Evolutionary conservation across 1,140 invertebrate genomes (phyloP), one percentile per base, ranked within the genome.

Genomic region (Oreohelix idahoensis): DNA sequence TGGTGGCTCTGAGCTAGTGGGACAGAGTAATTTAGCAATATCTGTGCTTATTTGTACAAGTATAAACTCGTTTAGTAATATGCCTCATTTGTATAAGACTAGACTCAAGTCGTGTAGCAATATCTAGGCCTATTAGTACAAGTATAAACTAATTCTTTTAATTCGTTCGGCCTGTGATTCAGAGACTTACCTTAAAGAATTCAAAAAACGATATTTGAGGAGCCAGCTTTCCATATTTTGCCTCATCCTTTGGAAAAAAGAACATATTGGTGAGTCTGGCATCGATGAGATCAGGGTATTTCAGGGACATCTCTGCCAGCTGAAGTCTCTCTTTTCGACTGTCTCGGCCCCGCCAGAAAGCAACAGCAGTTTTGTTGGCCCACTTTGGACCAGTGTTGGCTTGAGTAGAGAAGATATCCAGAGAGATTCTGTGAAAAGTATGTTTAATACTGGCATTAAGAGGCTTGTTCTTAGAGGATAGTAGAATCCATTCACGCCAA

Each of bases 191-290:
- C 94, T 98, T 95, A 93, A 98, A 99, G 93, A 99, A 99, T 84
- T 97, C 95, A 93, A 97, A 98, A 92, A 99, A 98, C 23, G 97
- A 97, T 85, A 98, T 94, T 90, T 97, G 95, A 63, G 95, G 95
- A 82, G 95, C 94, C 89, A 95, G 96, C 36, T 97, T 96, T 36
- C 97, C 97, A 94, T 98, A 89, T 87, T 92, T 94, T 75, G 95
- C 92, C 91, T 97, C 95, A 92, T 97, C 94, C 89, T 98, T 95
- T 81, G 95, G 94, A 90, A 97, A 99, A 93, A 99, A 99, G 91
- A 99, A 99, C 92, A 99, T 98, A 92, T 98, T 98, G 5, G 98
- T 99, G 10, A 99, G 94, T 0, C 97, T 97, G 20, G 95, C 97
- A 94, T 99, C 97, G 82, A 98, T 95, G 0, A 98, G 90, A 80